Evolutionary conservation across 2,888 invertebrate species (phyloP), one percentile per base, ranked within the genome.

Genomic region (Sarcophaga caerulescens): DNA sequence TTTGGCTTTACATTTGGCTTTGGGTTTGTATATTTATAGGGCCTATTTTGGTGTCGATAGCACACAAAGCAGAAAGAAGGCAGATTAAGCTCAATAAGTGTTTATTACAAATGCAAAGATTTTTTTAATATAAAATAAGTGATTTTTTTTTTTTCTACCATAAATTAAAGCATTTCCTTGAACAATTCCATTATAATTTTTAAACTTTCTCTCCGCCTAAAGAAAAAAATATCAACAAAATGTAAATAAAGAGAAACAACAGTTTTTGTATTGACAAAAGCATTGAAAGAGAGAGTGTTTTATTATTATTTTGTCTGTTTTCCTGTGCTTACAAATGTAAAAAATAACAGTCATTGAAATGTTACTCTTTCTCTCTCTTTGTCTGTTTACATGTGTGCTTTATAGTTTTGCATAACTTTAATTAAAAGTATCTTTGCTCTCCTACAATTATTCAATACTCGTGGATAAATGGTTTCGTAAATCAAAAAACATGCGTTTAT

Each of bases 1-100:
- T 12, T 90, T 97, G 8, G 95, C 96, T 8, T 93, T 97, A 76
- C 97, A 97, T 91, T 90, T 96, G 87, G 96, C 97, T 4, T 91
- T 97, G 84, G 97, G 96, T 44, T 93, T 96, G 68, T 97, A 96
- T 90, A 96, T 97, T 89, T 96, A 95, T 91, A 95, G 94, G 90
- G 97, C 97, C 0, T 97, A 97, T 92, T 95, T 95, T 88, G 95
- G 90, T 0, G 86, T 78, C 14, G 35, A 23, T 5, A 12, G 17
- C 14, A 14, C 44, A 57, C 5, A 69, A 21, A 71, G 57, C 60
- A 78, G 78, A 35, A 83, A 71, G 47, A 89, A 88, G 47, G 70
- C 78, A 2, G 88, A 89, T 63, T 88, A 87, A 83, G 59, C 5
- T 70, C 12, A 68, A 70, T 25, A 44, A 45, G 60, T 62, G 66